Evolutionary conservation across 2,113 vertebrate genomes (phyloP).

Genomic region (Daphoenositta chrysoptera): DNA sequence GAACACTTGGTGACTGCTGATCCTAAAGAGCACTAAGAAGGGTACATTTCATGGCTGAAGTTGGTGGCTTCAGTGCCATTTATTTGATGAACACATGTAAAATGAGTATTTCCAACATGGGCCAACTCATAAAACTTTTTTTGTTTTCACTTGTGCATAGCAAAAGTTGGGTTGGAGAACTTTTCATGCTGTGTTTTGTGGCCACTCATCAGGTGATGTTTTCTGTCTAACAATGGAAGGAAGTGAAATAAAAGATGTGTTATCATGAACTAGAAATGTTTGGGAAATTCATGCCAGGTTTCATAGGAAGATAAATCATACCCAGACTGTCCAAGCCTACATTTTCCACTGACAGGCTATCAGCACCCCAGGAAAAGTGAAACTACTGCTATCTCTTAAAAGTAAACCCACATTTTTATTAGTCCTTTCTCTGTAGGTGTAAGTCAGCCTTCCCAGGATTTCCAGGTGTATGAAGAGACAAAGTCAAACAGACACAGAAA

Average conservation of each 20-base stretch:
- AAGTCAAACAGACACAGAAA: not conserved
- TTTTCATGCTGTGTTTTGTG: not conserved
- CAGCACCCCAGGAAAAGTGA: not conserved
- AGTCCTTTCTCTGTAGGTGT: not conserved
- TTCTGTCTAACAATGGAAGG: slow-evolving; percentile 52
- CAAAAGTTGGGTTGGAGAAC: not conserved
- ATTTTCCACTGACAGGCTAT: not conserved
- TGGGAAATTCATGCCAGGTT: slow-evolving; percentile 22
- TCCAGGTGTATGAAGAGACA: not conserved
- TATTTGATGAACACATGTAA: not conserved
- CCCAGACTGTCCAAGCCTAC: not conserved
- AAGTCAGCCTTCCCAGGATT: not conserved
- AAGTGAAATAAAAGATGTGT: slow-evolving; percentile 13
- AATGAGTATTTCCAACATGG: not conserved
- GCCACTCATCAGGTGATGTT: not conserved
- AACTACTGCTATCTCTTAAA: not conserved
- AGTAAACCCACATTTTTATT: not conserved
- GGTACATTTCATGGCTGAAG: not conserved
- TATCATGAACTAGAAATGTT: slow-evolving; percentile 14
- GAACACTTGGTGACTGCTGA: not conserved
- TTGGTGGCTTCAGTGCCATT: not conserved
- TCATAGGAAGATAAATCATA: slow-evolving; percentile 16
- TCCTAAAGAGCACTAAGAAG: not conserved
- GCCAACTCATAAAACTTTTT: not conserved
- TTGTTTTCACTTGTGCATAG: not conserved